These are phyloP conservation scores for Malacoraja senta DNA, from an alignment of 2,797 vertebrate genomes.

Conservation along the genomic window DNA sequence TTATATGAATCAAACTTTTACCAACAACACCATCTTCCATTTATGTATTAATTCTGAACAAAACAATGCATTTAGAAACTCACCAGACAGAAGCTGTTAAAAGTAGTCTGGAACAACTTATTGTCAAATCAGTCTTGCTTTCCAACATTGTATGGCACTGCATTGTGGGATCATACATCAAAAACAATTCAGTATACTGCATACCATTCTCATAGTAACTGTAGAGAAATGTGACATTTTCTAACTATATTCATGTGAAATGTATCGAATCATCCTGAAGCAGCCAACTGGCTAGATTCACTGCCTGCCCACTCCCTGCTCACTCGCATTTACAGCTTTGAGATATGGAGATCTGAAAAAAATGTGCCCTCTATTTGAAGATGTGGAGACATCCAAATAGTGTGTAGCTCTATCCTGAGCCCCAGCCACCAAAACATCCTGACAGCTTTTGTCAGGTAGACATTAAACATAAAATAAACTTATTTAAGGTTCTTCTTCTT, in stretches of 20 bases:
- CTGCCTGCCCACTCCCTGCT: too few species aligned
- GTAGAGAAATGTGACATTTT: neutral
- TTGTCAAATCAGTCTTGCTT: neutral
- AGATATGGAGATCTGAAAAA: too few species aligned
- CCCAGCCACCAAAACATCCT: too few species aligned
- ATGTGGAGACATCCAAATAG: too few species aligned
- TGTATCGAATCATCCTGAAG: too few species aligned
- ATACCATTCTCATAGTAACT: neutral
- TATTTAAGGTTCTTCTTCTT: too few species aligned
- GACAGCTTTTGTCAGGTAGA: too few species aligned
- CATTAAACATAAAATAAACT: too few species aligned
- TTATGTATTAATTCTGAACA: neutral
- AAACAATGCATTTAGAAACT: neutral
- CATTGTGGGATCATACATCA: neutral
- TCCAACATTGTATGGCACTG: neutral
- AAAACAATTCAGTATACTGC: neutral
- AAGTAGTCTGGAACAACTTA: neutral
- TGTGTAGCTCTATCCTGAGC: too few species aligned
- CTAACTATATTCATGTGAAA: neutral
- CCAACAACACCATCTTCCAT: neutral
- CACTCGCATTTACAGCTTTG: too few species aligned
- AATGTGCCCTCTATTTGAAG: too few species aligned
- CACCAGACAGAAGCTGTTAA: neutral
- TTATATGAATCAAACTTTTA: neutral
- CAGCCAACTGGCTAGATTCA: too few species aligned